Evolutionary conservation across 2,888 invertebrate genomes (phyloP), one percentile per base, ranked within the genome.

Genomic region (Trachelus stipa): DNA sequence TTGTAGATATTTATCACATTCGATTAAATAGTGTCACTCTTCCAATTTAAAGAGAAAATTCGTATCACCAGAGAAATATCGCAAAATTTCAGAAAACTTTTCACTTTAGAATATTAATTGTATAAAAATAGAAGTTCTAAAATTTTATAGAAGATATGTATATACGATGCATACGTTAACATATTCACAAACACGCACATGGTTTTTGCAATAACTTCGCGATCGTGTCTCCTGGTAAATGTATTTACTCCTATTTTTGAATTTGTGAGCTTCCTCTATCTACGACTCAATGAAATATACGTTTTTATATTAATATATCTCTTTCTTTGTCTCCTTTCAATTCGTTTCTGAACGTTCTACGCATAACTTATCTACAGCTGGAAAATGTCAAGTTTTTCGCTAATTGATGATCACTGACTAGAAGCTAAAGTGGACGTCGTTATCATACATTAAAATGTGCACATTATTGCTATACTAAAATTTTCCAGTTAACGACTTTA

Each of bases 371-470:
- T 23, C 56, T 23, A 56, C 9, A 56, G 56, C 9, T 56, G 56
- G 56, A 56, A 56, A 56, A 56, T 6, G 6, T 56, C 56, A 56
- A 56, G 56, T 56, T 56, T 56, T 23, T 56, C 56, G 23, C 56
- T 56, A 56, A 56, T 23, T 56, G 56, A 56, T 56, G 23, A 56
- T 56, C 56, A 56, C 56, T 23, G 68, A 35, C 75, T 82, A 82
- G 73, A 74, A 77, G 82, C 81, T 80, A 82, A 76, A 80, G 81
- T 86, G 87, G 84, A 85, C 87, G 85, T 86, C 77, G 81, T 73
- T 81, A 79, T 78, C 78, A 76, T 85, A 84, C 83, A 84, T 84
- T 76, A 80, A 85, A 82, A 81, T 81, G 87, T 87, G 87, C 86
- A 87, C 76, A 68, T 86, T 83, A 84, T 86, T 86, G 83, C 83